These are phyloP conservation scores for Tachina fera DNA, from an alignment of 2,888 invertebrate genomes.

Conservation along the genomic window DNA sequence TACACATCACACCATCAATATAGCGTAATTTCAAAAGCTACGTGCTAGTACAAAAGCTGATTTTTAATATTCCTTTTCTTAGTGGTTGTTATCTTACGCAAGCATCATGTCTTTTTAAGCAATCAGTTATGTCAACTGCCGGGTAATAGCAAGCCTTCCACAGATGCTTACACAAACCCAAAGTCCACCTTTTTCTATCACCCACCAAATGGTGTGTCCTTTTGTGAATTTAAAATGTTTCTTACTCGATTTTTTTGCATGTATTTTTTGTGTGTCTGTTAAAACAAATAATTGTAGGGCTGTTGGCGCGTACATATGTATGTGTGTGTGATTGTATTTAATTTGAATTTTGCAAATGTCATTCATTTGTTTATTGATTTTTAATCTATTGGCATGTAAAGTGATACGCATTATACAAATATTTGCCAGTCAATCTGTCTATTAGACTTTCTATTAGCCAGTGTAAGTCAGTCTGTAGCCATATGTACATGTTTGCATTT, in stretches of 20 bases:
- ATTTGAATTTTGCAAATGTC: constrained; percentile 57
- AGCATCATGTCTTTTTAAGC: neutral
- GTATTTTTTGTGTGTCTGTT: neutral
- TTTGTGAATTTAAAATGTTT: constrained; percentile 58
- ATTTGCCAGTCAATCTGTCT: neutral
- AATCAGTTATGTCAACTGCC: neutral
- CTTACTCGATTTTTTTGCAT: constrained; percentile 1
- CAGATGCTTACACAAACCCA: neutral
- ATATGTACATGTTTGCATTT: constrained; percentile 15
- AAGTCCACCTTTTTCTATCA: neutral
- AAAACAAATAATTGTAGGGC: neutral
- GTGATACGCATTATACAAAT: constrained; percentile 54
- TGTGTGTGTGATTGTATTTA: constrained; percentile 36
- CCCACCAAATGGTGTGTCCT: constrained; percentile 25
- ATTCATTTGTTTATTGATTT: constrained; percentile 68
- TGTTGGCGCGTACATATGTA: constrained; percentile 5
- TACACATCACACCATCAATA: no score
- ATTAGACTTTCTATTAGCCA: constrained; percentile 40
- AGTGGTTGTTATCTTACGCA: no score
- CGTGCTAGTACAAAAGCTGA: no score
- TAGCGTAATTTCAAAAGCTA: no score
- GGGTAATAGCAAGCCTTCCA: neutral
- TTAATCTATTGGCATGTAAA: constrained; percentile 58
- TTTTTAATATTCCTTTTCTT: no score
- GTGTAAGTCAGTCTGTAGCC: constrained; percentile 20